phyloP scores from a whole-genome alignment of 2,888 invertebrate genomes.

The Limnephilus rhombicus region DNA sequence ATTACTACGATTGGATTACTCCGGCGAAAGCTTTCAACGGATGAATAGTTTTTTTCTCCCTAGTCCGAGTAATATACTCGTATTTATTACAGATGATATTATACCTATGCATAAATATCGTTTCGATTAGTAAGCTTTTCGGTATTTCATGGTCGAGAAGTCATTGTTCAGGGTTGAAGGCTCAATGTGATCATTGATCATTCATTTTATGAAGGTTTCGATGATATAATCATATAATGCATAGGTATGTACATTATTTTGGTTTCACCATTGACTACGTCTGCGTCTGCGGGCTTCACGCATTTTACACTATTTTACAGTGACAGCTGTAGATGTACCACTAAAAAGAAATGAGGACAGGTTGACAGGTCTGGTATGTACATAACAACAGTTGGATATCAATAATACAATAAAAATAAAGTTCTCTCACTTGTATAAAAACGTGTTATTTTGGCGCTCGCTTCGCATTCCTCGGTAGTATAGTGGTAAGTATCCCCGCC shows the following conservation, averaged over 20 bases:
- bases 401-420: not conserved
- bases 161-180: not conserved
- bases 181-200: not conserved
- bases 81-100: too few species aligned
- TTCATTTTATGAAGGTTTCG: not conserved
- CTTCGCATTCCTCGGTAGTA: constrained; percentile 64
- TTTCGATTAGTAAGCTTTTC: not conserved
- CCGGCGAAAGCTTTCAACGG: too few species aligned
- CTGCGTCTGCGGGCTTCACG: not conserved
- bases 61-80: too few species aligned
- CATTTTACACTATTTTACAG: not conserved
- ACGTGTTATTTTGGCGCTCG: not conserved
- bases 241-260: not conserved
- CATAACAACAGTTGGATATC: not conserved
- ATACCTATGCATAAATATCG: not conserved
- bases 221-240: not conserved
- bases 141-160: not conserved
- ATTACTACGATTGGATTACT: too few species aligned
- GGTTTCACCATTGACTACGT: not conserved
- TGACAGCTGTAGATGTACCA: not conserved
- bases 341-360: not conserved
- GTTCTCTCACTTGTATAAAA: not conserved
- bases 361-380: not conserved
- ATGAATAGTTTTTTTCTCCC: too few species aligned
- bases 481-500: constrained; percentile 66